A percentile compares a stretch with the other conserved stretches of the same genome.
These are phyloP conservation scores for Halocynthia aurantium DNA, from an alignment of 23 tunicate species.

Conservation along the genomic window DNA sequence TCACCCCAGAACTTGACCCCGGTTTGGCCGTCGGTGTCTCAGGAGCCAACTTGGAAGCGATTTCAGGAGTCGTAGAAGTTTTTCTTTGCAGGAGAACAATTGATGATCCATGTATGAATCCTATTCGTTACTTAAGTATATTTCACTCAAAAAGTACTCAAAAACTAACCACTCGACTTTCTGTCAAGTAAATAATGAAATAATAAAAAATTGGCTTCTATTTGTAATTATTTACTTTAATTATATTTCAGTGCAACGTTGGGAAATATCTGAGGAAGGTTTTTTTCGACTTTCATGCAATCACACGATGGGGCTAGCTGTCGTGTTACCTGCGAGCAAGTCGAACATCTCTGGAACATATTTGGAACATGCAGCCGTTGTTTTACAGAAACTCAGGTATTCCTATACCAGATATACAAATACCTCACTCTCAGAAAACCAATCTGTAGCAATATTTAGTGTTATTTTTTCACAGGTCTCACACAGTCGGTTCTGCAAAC, in stretches of 20 bases:
- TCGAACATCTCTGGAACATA: conserved; percentile 21
- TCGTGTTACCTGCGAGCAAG: conserved; percentile 41
- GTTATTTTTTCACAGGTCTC: conserved; percentile 20
- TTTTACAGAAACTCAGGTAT: conserved; percentile 51
- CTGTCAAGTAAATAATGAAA: neutral
- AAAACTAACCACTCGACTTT: neutral
- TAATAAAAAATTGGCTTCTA: neutral
- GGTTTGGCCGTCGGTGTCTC: conserved; percentile 50
- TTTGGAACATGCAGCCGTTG: conserved; percentile 3
- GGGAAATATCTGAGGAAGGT: conserved; percentile 60
- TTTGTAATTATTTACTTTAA: neutral
- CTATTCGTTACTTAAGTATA: neutral
- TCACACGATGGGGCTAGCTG: conserved; percentile 32
- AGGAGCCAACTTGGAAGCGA: conserved; percentile 44
- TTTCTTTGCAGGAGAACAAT: conserved; percentile 33
- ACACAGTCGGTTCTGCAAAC: conserved; percentile 54
- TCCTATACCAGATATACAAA: neutral
- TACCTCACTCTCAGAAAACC: neutral
- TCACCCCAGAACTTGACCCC: conserved; percentile 34
- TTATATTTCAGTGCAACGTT: conserved; percentile 51
- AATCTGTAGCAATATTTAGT: neutral
- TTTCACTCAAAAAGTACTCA: neutral
- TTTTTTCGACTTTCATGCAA: conserved; percentile 47
- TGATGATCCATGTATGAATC: conserved; percentile 46
- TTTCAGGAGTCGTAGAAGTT: conserved; percentile 52